Evolutionary conservation across 2,113 vertebrate genomes (phyloP), one percentile per base, ranked within the genome.

Genomic region (Platanista minor): DNA sequence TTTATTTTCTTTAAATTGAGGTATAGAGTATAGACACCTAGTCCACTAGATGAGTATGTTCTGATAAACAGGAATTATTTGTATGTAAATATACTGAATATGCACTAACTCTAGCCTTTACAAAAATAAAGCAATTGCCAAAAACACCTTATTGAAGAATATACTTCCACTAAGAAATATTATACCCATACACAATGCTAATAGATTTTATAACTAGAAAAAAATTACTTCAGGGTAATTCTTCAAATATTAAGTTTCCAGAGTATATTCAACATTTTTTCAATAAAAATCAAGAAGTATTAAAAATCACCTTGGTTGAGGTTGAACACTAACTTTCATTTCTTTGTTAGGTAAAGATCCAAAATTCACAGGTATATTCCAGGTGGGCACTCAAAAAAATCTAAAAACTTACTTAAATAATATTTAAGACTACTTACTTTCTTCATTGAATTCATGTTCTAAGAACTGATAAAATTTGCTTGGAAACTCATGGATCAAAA

Each of bases 201-300:
- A 43, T 1, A 78, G 10, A 80, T 52, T 62, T 91, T 80, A 4
- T 75, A 96, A 61, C n/a, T 87, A 92, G n/a, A 91, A 96, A 90
- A 96, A 78, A 33, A 7, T 39, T 8, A 77, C 36, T 41, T 89
- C 3, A 66, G 3, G 83, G 29, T 78, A 95, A 91, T 77, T 66
- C 57, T 94, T 84, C 67, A 90, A 82, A 77, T 93, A 85, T 23
- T 90, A 54, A n/a, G 41, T 85, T 83, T 62, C 72, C 31, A 82
- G 11, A 93, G 75, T 27, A 62, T 59, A 91, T 13, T 94, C 39
- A 94, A 78, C 74, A 54, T 83, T 94, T 89, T 93, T 74, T 36
- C 74, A 71, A 80, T 52, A 96, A 29, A 91, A 86, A 91, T 95
- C 91, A 8, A 81, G 10, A 87, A 96, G 85, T 62, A 82, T 46